phyloP scores from a whole-genome alignment of 2,113 vertebrate genomes.

The Harpagus bidentatus region DNA sequence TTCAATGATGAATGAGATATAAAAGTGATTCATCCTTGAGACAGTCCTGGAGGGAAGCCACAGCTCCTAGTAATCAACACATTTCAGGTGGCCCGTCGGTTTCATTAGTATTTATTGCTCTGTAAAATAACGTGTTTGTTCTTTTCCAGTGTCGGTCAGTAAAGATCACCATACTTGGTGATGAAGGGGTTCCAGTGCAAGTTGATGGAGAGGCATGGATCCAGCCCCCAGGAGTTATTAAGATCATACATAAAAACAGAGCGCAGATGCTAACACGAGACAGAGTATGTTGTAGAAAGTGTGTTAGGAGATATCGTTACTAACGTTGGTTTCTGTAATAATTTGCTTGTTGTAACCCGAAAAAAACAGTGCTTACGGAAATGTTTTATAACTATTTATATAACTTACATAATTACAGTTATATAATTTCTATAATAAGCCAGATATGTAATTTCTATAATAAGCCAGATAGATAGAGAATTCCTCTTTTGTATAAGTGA shows the following conservation, averaged over 20 bases:
- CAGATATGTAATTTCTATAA: neutral
- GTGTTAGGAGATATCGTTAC: neutral
- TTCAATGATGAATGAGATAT: neutral
- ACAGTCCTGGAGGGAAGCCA: neutral
- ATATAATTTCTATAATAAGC: neutral
- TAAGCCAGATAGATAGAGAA: neutral
- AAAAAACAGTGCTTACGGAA: neutral
- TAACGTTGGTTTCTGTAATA: neutral
- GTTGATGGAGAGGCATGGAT: conserved; percentile 98
- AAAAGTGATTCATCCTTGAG: neutral
- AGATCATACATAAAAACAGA: conserved; percentile 96
- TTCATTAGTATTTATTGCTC: neutral
- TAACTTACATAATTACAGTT: neutral
- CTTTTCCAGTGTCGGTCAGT: conserved; percentile 88
- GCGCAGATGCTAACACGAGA: conserved; percentile 98
- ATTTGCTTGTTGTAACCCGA: neutral
- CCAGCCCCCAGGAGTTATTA: conserved; percentile 94
- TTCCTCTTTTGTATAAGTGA: neutral
- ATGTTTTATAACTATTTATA: neutral
- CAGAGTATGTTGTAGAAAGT: conserved; percentile 77
- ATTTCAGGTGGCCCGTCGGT: neutral
- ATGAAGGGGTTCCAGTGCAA: conserved; percentile 95
- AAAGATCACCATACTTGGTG: conserved; percentile 97
- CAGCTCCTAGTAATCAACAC: neutral
- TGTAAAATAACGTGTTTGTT: conserved; percentile 27